phyloP scores from a whole-genome alignment of 2,888 invertebrate genomes.

The Entomobrya proxima region DNA sequence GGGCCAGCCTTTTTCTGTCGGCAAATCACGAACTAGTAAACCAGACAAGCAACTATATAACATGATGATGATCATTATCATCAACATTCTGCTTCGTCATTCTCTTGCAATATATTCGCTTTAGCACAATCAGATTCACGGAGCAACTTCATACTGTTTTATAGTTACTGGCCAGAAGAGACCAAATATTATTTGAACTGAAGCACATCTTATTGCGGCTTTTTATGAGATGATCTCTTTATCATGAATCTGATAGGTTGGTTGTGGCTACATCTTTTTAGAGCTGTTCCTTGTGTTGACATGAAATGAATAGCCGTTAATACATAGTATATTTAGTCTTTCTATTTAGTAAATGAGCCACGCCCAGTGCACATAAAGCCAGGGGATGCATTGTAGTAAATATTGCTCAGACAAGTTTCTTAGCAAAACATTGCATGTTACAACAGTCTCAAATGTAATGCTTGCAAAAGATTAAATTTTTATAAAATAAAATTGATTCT shows the following conservation, averaged over 20 bases:
- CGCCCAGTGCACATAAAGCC: too few relatives aligned
- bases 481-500: too few relatives aligned
- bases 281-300: too few relatives aligned
- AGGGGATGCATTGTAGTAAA: too few relatives aligned
- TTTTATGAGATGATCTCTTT: slow-evolving; percentile 45
- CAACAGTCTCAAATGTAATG: too few relatives aligned
- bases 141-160: slow-evolving; percentile 47
- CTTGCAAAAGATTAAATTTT: too few relatives aligned
- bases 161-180: background rate
- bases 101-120: slow-evolving; percentile 9
- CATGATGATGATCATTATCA: background rate
- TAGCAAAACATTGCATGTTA: too few relatives aligned
- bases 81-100: slow-evolving; percentile 53
- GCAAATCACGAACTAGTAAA: slow-evolving; percentile 68
- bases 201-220: slow-evolving; percentile 28
- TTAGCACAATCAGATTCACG: slow-evolving; percentile 1
- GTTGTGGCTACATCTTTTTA: background rate
- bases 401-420: too few relatives aligned
- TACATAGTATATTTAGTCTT: too few relatives aligned
- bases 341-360: too few relatives aligned
- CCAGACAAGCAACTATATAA: slow-evolving; percentile 53
- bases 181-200: background rate
- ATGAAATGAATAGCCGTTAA: too few relatives aligned
- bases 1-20: slow-evolving; percentile 74
- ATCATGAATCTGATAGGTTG: slow-evolving; percentile 46